phyloP scores from a whole-genome alignment of 2,888 invertebrate genomes.

The Cryptophagus acutangulus region DNA sequence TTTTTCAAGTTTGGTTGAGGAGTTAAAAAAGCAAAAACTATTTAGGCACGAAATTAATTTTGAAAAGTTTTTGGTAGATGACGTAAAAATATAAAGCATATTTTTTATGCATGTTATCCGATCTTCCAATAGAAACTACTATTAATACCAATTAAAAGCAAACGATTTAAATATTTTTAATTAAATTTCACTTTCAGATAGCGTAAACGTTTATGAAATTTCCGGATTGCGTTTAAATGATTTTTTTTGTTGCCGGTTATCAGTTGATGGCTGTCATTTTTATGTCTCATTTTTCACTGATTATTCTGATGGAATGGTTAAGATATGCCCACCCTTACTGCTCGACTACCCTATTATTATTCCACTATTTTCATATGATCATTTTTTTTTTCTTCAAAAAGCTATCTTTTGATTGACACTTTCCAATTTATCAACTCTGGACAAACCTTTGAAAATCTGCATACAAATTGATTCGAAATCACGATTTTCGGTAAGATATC shows the following conservation, averaged over 20 bases:
- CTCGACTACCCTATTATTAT: conserved; percentile 18
- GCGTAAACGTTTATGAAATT: too few relatives aligned
- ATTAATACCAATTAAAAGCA: too few relatives aligned
- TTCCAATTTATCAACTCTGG: conserved; percentile 1
- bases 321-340: conserved; percentile 16
- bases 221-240: conserved; percentile 2
- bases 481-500: too few relatives aligned
- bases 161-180: too few relatives aligned
- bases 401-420: conserved; percentile 2
- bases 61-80: too few relatives aligned
- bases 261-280: conserved; percentile 23
- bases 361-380: neutral
- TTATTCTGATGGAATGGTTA: conserved; percentile 17
- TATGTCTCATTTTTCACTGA: conserved; percentile 26
- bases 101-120: too few relatives aligned
- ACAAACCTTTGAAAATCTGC: conserved; percentile 1
- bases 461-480: conserved; percentile 6
- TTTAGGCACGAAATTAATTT: too few relatives aligned
- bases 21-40: too few relatives aligned
- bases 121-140: too few relatives aligned
- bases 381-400: neutral
- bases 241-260: conserved; percentile 13
- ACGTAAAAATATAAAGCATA: too few relatives aligned
- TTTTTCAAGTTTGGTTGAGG: too few relatives aligned
- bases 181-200: too few relatives aligned